Base-by-base conservation (phyloP, 2,113 vertebrate genomes). In the Plestiodon gilberti region DNA sequence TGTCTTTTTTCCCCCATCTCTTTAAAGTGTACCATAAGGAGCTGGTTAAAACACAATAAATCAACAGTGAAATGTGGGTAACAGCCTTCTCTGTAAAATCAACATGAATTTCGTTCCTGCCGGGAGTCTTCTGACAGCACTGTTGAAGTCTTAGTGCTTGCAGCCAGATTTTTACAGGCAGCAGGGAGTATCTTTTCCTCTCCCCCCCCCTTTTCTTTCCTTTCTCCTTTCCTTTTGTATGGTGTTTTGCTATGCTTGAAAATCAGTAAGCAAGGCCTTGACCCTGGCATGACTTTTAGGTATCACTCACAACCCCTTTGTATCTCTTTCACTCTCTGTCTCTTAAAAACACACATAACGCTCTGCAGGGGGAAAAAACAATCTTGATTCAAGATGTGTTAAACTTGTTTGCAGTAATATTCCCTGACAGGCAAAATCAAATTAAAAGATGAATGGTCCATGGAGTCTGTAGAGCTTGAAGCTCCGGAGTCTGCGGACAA, bases 11-110 rank as follows among this genome's bases (percentile, higher is more conserved):
- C 86, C 70, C 81, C 23, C 43, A 11, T 73, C 78, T 87, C 70
- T 75, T 90, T 86, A 82, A 62, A 84, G 71, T 71, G 92, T 80
- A 91, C 93, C 97, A 97, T 97, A 97, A 96, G 97, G 97, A 97
- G 95, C 96, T 97, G 96, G 96, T 97, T 97, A 97, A 97, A 97
- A 97, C 95, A 94, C 96, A 97, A 97, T 97, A 97, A 97, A 97
- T 97, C 97, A 97, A 95, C 95, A 94, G 94, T 96, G 96, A 97
- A 97, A 97, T 96, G 95, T 96, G 96, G 96, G 96, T 96, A 97
- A 96, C 97, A 96, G 96, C 96, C 95, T 97, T 96, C 96, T 96
- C 96, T 92, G 96, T 96, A 97, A 97, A 97, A 96, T 97, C 97
- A 97, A 97, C 97, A 97, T 96, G 96, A 97, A 95, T 96, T 97